Conservation (phyloP, 2,888 invertebrate genomes). For the Eristalis tenax region DNA sequence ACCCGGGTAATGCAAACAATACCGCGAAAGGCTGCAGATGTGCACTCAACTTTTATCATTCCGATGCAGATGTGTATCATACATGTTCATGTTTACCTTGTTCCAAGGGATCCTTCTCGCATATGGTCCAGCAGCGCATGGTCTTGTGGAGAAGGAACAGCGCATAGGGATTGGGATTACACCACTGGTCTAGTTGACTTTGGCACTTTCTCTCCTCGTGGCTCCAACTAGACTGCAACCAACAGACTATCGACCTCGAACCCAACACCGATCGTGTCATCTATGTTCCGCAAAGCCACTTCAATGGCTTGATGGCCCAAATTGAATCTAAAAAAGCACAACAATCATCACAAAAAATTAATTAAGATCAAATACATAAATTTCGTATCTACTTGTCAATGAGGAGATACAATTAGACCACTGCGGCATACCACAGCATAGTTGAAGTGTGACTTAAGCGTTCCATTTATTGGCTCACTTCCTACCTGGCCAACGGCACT, state of each 20-base stretch:
- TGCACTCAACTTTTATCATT: not conserved
- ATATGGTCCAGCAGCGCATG: not conserved
- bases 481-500: not conserved
- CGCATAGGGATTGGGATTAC: no score
- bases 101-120: not conserved
- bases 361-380: not conserved
- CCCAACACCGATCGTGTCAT: not conserved
- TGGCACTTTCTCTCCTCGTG: not conserved
- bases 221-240: not conserved
- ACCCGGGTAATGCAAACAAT: not conserved
- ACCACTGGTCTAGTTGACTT: no score
- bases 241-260: not conserved
- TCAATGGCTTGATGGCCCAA: not conserved
- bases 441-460: not conserved
- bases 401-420: not conserved
- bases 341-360: not conserved
- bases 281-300: not conserved
- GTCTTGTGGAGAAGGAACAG: not conserved
- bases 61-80: not conserved
- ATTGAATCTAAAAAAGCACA: not conserved
- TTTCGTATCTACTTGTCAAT: not conserved
- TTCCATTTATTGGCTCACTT: not conserved
- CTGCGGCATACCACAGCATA: not conserved
- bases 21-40: no score
- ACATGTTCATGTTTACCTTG: not conserved